Conservation (phyloP, 1,140 invertebrate species). For the Brachionus calyciflorus region DNA sequence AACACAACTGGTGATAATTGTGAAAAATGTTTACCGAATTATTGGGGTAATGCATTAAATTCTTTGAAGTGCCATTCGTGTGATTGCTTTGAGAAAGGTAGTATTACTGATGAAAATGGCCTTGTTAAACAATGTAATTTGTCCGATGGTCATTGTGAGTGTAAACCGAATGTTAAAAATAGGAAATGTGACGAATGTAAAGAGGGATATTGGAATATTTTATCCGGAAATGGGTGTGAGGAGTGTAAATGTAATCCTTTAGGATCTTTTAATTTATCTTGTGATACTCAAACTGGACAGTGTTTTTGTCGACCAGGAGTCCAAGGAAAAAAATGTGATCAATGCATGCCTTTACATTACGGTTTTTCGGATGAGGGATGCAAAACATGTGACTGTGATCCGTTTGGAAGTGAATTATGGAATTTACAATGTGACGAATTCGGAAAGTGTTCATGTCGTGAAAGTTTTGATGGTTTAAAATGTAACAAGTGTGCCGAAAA, state of each 20-base stretch:
- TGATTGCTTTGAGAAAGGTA: slow-evolving; percentile 40
- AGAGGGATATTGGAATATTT: slow-evolving; percentile 42
- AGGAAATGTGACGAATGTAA: slow-evolving; percentile 41
- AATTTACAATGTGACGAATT: slow-evolving; percentile 71
- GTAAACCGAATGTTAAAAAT: slow-evolving; percentile 23
- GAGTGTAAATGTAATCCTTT: slow-evolving; percentile 76
- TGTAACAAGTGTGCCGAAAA: slow-evolving; percentile 77
- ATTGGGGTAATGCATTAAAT: slow-evolving; percentile 67
- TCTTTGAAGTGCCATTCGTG: slow-evolving; percentile 73
- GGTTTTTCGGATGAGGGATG: slow-evolving; percentile 79
- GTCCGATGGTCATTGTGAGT: slow-evolving; percentile 35
- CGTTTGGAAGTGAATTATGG: slow-evolving; percentile 72
- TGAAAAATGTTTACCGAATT: slow-evolving; percentile 80
- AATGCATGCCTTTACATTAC: slow-evolving; percentile 75
- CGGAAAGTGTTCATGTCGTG: slow-evolving; percentile 83
- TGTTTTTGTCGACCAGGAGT: slow-evolving; percentile 82
- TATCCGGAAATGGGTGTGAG: slow-evolving; percentile 51
- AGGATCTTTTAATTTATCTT: slow-evolving; percentile 70
- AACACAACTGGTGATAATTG: slow-evolving; percentile 81
- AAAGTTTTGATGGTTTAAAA: slow-evolving; percentile 74
- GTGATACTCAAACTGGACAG: slow-evolving; percentile 73
- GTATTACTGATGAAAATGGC: background rate
- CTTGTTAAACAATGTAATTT: slow-evolving; percentile 4
- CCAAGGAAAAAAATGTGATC: slow-evolving; percentile 74
- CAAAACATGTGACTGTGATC: slow-evolving; percentile 79